Base-by-base conservation (phyloP, 2,797 vertebrate species). In the Erithacus rubecula region DNA sequence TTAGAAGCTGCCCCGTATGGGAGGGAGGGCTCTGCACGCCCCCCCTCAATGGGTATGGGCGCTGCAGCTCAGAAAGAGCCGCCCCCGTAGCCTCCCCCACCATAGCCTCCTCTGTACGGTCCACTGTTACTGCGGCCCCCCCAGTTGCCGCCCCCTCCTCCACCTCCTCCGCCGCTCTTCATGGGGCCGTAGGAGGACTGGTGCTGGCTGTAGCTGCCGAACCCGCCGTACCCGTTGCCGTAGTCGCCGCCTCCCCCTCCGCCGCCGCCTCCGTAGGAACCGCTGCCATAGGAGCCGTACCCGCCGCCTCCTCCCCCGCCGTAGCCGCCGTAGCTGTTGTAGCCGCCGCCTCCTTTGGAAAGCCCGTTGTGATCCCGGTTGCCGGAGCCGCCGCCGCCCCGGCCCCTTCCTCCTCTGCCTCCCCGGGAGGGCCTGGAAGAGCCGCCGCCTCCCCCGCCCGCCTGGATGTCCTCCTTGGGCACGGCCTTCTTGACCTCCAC, bases 401-500 rank as follows among this genome's bases (percentile, higher is more conserved):
- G 97, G 58, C 97, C 97, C 87, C 97, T 92, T 83, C 87, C 87
- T 70, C 97, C 99, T 89, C 98, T 97, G 97, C 98, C 98, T n/a
- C 98, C 98, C 55, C 98, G 97, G 15, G 98, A 97, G 20, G 98
- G 97, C 59, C 98, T 83, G 43, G 98, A 95, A 4, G 98, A 98
- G 15, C 98, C 97, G 26, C 98, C 97, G 34, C 98, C 97, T 12
- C 98, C 98, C 9, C 97, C 98, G 2, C 98, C 98, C 13, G 98
- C 97, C 95, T 99, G 99, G 98, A 99, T 99, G 94, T 99, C 99
- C 95, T 99, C 99, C 96, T 99, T 99, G 81, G 99, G 99, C 56
- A 99, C 98, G 46, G 99, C 99, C 89, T 99, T 99, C 98, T 99
- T 99, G 78, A 99, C 99, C 95, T 99, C 99, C 47, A 99, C 99